Base-by-base conservation (phyloP, 2,888 invertebrate species). In the Macaria notata region DNA sequence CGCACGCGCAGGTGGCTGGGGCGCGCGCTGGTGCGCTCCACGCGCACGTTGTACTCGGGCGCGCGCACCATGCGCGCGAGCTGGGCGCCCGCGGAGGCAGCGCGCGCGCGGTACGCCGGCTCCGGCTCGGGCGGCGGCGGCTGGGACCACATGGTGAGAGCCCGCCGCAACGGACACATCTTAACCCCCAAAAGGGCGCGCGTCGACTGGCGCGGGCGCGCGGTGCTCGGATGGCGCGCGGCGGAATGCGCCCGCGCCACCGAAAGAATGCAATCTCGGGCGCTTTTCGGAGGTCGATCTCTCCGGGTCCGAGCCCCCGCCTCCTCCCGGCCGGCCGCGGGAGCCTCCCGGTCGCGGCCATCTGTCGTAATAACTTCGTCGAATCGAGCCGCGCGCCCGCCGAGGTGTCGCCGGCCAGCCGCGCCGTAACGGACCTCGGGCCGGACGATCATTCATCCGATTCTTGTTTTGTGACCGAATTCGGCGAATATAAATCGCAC, bases 181-280 rank as follows among this genome's bases (percentile, higher is more conserved):
- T 91, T 91, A 88, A 88, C 89, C 90, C 91, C 91, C 87, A 90
- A 88, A 89, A 90, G 89, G 90, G 89, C 89, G 89, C 89, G 86
- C 87, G 86, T 78, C 87, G 87, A 90, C 90, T 90, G 89, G 83
- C 86, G 86, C 84, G 81, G 82, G 77, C 85, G 86, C 83, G 84
- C 89, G 84, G 85, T 70, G 86, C 80, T 84, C 86, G 84, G 86
- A 85, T 86, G 86, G 85, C 86, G 88, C 84, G 86, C 88, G 74
- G 84, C 79, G 92, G 92, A 92, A 92, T 92, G 92, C 83, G 89
- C 92, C 90, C 89, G 90, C 86, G 81, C 88, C 82, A 88, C 90
- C 91, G 89, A 91, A 92, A 92, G 92, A 92, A 91, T 92, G 92
- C 89, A 90, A 91, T 91, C 91, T 90, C 91, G 90, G 91, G 86